Base-by-base conservation (phyloP, 2,797 vertebrate species). In the Danionella dracula region DNA sequence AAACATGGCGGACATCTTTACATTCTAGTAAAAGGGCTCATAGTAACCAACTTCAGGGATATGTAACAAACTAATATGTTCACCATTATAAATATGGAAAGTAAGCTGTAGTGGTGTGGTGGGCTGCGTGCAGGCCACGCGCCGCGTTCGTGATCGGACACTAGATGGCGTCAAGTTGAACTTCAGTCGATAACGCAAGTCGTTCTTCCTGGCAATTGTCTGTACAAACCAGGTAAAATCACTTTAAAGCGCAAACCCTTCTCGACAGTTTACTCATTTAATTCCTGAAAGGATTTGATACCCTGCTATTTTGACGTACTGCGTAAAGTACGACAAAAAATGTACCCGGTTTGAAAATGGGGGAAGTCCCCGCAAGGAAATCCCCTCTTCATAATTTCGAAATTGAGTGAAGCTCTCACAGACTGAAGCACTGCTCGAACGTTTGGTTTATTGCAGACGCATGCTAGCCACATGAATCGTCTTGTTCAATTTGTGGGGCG, bases 321-420 rank as follows among this genome's bases (percentile, higher is more conserved):
- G 67, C 46, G 57, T 69, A 64, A 73, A 77, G 74, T 76, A 68
- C 78, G n/a, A 32, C 62, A 81, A 76, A 79, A 82, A 57, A 60
- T 38, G 29, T 76, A 65, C 76, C 35, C 34, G 31, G 45, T 15
- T 50, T 35, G 42, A 27, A 11, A n/a, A 38, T 17, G 21, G 73
- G 81, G 81, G 78, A 80, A 83, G 74, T 76, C 74, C 81, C 80
- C 21, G 9, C 1, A 37, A 77, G 82, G 84, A 84, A 86, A 82
- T 76, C 83, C 82, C 76, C 71, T 31, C 8, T 32, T 10, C 31
- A 41, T 56, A 56, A 73, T 79, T 75, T 74, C 68, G 67, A 68
- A 69, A 70, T 55, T 71, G 54, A 74, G 68, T 44, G 63, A 38
- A 34, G 27, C 50, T 41, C 40, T 71, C 46, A 54, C 46, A 64